phyloP scores from a whole-genome alignment of 2,888 invertebrate species.

The Agrilus cyanescens region DNA sequence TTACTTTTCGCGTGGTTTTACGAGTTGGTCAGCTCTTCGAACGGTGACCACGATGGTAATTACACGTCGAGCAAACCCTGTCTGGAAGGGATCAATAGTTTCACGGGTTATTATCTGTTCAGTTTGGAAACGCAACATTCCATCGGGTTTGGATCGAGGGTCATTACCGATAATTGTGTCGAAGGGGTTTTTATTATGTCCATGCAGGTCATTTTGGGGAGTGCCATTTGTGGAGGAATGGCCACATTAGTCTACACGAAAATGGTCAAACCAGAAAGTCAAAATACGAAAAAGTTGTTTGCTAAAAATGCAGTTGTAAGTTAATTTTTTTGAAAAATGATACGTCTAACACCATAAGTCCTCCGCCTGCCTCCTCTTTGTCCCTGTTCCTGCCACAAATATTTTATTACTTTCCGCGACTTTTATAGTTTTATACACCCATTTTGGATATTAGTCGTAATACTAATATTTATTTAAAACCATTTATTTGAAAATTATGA shows the following conservation, averaged over 20 bases:
- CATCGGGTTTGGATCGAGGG: slow-evolving; percentile 74
- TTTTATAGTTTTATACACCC: too few relatives aligned
- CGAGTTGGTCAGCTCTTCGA: slow-evolving; percentile 62
- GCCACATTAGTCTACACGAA: slow-evolving; percentile 49
- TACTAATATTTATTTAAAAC: too few relatives aligned
- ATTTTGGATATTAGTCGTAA: too few relatives aligned
- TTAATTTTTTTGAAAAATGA: too few relatives aligned
- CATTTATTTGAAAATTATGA: too few relatives aligned
- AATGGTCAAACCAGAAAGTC: slow-evolving; percentile 43
- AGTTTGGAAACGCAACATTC: slow-evolving; percentile 73
- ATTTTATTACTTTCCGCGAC: too few relatives aligned
- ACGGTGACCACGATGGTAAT: slow-evolving; percentile 58
- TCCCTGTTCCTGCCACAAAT: too few relatives aligned
- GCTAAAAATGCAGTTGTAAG: slow-evolving; percentile 60
- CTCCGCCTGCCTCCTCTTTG: too few relatives aligned
- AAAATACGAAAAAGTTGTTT: slow-evolving; percentile 41
- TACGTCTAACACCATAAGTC: too few relatives aligned
- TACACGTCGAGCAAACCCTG: slow-evolving; percentile 39
- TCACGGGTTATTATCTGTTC: slow-evolving; percentile 62
- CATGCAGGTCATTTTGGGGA: slow-evolving; percentile 62
- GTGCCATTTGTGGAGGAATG: slow-evolving; percentile 29
- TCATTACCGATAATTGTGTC: slow-evolving; percentile 73
- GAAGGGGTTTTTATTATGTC: slow-evolving; percentile 75
- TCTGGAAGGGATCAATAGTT: slow-evolving; percentile 47
- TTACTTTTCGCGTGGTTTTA: slow-evolving; percentile 65